Evolutionary conservation across 2,888 invertebrate species (phyloP).

Genomic region (Synanthedon andrenaeformis): DNA sequence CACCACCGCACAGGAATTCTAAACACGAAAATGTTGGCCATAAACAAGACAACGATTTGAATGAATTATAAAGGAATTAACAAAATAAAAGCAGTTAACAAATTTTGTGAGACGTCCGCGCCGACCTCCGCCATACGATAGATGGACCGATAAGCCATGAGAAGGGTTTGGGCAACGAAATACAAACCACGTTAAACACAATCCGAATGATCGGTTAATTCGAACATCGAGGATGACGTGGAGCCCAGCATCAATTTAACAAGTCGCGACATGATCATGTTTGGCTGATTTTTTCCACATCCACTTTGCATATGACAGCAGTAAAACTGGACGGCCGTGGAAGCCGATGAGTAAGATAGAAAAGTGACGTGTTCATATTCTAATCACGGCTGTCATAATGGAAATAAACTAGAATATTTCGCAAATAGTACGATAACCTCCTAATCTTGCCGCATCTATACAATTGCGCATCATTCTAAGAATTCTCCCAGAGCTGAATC

Average conservation of each 20-base stretch:
- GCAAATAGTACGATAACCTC: conserved; percentile 15
- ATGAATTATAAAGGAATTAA: conserved; percentile 56
- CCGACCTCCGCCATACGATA: conserved; percentile 29
- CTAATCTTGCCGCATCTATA: conserved; percentile 8
- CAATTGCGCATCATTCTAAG: conserved; percentile 10
- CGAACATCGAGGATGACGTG: conserved; percentile 46
- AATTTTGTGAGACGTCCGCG: conserved; percentile 51
- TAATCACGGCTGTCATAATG: conserved; percentile 29
- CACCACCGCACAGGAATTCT: conserved; percentile 41
- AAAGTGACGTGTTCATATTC: conserved; percentile 26
- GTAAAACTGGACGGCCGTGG: conserved; percentile 34
- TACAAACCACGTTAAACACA: conserved; percentile 55
- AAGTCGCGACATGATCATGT: conserved; percentile 54
- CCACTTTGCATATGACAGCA: conserved; percentile 44
- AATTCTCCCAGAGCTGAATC: conserved; percentile 9
- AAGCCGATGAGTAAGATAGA: conserved; percentile 44
- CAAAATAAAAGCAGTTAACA: conserved; percentile 53
- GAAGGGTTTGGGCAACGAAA: conserved; percentile 56
- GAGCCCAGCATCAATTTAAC: conserved; percentile 31
- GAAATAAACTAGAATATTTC: conserved; percentile 28
- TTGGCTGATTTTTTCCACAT: conserved; percentile 21
- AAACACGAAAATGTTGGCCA: conserved; percentile 68
- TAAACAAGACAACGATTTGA: conserved; percentile 68
- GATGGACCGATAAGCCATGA: conserved; percentile 56
- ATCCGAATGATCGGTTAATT: conserved; percentile 51